These are phyloP conservation scores for Peromyscus leucopus DNA, from an alignment of 2,113 vertebrate genomes.

Conservation along the genomic window DNA sequence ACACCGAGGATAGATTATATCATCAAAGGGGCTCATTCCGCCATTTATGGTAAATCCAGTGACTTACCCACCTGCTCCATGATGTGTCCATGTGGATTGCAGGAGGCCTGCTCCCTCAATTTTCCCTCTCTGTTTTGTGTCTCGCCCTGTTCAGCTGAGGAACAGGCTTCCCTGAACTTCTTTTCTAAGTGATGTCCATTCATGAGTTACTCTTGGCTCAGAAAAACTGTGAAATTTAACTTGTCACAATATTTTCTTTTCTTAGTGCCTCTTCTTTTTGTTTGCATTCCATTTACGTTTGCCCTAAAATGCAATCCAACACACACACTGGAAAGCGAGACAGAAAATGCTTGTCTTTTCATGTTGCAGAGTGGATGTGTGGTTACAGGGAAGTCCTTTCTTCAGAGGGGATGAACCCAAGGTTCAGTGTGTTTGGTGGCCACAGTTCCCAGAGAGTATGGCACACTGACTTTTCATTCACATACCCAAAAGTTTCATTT, in stretches of 20 bases:
- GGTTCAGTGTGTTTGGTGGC: neutral
- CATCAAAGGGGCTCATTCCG: too few species aligned
- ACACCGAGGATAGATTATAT: neutral
- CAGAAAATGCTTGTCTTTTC: neutral
- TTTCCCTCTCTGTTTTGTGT: neutral
- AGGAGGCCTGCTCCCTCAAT: neutral
- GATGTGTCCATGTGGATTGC: neutral
- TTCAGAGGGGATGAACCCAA: neutral
- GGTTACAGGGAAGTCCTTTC: neutral
- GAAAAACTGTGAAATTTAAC: neutral
- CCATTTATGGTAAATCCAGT: neutral
- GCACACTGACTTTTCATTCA: neutral
- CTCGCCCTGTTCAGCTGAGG: too few species aligned
- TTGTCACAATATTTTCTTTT: neutral
- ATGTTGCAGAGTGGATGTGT: neutral
- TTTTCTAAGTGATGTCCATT: neutral
- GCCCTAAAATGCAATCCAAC: neutral
- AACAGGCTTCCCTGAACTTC: neutral
- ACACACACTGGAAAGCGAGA: neutral
- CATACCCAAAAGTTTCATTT: slow-evolving; percentile 49
- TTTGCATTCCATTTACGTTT: slow-evolving; percentile 64
- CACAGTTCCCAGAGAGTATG: neutral
- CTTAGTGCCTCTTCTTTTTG: neutral
- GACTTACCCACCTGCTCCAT: neutral
- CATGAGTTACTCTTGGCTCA: slow-evolving; percentile 9